Percentiles rank a stretch among this genome's conserved stretches.
Evolutionary conservation across 2,797 vertebrate species (phyloP).

Genomic region (Gymnothorax reevesii): DNA sequence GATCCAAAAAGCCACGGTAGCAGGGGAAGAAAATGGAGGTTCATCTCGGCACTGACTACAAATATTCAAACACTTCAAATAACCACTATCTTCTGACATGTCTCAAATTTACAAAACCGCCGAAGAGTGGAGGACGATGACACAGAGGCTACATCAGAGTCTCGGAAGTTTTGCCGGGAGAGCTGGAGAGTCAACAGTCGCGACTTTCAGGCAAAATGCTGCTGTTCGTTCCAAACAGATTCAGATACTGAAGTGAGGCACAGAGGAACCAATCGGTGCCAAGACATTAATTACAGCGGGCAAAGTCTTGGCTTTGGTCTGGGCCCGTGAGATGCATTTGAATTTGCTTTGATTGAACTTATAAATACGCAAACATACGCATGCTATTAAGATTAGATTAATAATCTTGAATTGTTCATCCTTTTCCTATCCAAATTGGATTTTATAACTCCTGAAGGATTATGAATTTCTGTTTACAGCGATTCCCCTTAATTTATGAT

Average conservation of each 20-base stretch:
- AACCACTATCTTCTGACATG: constrained; percentile 49
- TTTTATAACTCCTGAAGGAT: background rate
- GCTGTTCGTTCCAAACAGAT: constrained; percentile 46
- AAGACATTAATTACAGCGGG: constrained; percentile 54
- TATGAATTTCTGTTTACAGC: background rate
- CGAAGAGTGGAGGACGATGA: constrained; percentile 39
- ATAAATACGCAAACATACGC: background rate
- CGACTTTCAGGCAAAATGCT: constrained; percentile 44
- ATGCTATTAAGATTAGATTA: too few relatives aligned
- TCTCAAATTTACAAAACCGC: constrained; percentile 51
- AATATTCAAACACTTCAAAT: constrained; percentile 41
- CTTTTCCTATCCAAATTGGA: background rate
- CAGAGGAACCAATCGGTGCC: constrained; percentile 49
- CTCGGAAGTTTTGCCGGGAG: constrained; percentile 27
- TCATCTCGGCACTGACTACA: constrained; percentile 45
- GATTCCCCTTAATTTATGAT: background rate
- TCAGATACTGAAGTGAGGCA: constrained; percentile 49
- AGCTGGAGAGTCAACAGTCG: constrained; percentile 48
- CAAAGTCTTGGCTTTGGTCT: constrained; percentile 45
- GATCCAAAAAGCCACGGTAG: background rate
- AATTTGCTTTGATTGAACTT: constrained; percentile 18
- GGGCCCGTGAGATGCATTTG: constrained; percentile 13
- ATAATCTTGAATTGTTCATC: background rate
- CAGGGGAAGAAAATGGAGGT: constrained; percentile 13
- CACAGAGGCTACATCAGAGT: constrained; percentile 40